Evolutionary conservation across 1,140 invertebrate species (phyloP), one percentile per base, ranked within the genome.

Genomic region (Drosophila pseudoobscura): DNA sequence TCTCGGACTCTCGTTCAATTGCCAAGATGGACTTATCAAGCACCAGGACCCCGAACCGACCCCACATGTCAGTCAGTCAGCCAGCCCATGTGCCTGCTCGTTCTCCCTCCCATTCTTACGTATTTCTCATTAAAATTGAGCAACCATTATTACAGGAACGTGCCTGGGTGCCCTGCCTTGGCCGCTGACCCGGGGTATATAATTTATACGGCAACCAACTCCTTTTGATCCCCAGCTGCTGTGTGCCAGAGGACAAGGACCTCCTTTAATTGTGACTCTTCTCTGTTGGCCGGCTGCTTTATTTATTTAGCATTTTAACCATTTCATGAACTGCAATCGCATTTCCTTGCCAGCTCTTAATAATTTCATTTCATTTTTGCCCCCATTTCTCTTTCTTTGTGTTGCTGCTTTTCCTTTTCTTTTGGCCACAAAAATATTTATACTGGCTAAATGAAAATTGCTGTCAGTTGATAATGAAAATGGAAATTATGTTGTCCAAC

Each of bases 91-190:
- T 24, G 22, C 22, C 22, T 24, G 22, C 22, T 24, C 22, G 0
- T 24, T 24, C 22, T 22, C 46, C 51, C 56, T 61, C 45, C 24
- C 46, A 74, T 63, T 74, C 62, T 58, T 70, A 53, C 64, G 82
- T 78, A 78, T 84, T 65, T 85, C 77, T 87, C 82, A 80, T 85
- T 85, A 85, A 87, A 85, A 85, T 85, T 77, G 78, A 85, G 73
- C 62, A 80, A 65, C 82, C 82, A 87, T 85, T 85, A 85, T 85
- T 80, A 76, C 74, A 39, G 61, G 44, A 87, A 85, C 82, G 80
- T 85, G 80, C 80, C 77, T 57, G 31, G 43, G 17, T 17, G 59
- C 20, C 20, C 62, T 71, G 54, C 24, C 24, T 24, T 24, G 24
- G 24, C 24, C 24, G 71, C 66, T 46, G 22, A 47, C 55, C 53